Evolutionary conservation across 2,888 invertebrate genomes (phyloP).

Genomic region (Tipula helvola): DNA sequence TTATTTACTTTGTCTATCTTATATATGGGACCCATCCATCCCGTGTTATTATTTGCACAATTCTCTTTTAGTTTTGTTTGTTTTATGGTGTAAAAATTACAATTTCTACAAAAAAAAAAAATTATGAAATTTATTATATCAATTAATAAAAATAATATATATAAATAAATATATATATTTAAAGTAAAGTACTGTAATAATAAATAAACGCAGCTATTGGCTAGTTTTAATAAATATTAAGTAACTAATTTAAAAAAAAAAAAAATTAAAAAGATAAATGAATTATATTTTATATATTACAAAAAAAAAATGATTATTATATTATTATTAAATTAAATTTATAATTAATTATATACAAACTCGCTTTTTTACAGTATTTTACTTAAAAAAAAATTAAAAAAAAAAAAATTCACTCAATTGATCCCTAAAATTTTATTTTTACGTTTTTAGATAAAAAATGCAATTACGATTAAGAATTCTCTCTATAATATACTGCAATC

Average conservation of each 20-base stretch:
- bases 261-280: background rate
- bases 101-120: background rate
- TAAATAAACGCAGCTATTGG: background rate
- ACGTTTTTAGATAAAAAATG: background rate
- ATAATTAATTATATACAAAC: constrained; percentile 4
- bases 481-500: background rate
- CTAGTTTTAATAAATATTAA: background rate
- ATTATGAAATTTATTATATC: background rate
- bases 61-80: background rate
- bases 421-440: background rate
- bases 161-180: background rate
- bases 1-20: background rate
- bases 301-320: background rate
- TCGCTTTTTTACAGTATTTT: constrained; percentile 4
- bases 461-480: background rate
- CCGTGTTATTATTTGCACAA: background rate
- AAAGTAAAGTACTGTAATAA: background rate
- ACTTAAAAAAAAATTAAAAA: background rate
- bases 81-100: background rate
- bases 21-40: background rate
- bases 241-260: background rate
- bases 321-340: constrained; percentile 4
- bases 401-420: background rate
- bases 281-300: constrained; percentile 4
- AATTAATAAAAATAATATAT: background rate